Evolutionary conservation across 2,888 invertebrate species (phyloP).

Genomic region (Carpatolechia fugitivella): DNA sequence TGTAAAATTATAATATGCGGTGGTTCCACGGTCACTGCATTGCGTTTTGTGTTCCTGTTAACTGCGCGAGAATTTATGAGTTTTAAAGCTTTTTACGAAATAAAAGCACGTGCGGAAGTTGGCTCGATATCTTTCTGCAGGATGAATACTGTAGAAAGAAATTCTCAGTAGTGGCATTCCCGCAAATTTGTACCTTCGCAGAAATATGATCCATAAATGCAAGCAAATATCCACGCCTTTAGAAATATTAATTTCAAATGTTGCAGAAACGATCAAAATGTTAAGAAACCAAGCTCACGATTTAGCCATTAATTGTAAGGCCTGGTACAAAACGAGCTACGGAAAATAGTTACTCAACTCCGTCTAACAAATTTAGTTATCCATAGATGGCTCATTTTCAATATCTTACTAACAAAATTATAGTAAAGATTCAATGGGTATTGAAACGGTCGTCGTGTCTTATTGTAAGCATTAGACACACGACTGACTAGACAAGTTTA

Average conservation of each 20-base stretch:
- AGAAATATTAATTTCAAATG: neutral
- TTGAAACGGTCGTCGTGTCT: neutral
- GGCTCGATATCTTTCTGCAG: neutral
- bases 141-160: neutral
- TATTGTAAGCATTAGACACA: neutral
- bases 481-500: conserved; percentile 27
- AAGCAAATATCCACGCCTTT: neutral
- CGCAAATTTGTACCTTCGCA: neutral
- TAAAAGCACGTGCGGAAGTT: conserved; percentile 1
- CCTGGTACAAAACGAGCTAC: neutral
- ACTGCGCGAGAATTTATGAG: neutral
- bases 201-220: too few relatives aligned
- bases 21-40: conserved; percentile 3
- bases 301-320: conserved; percentile 32
- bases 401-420: neutral
- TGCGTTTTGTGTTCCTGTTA: conserved; percentile 4
- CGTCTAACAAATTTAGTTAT: neutral
- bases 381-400: neutral
- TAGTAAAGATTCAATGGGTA: neutral
- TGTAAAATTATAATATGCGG: conserved; percentile 9
- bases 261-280: neutral
- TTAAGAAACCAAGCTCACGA: conserved; percentile 32
- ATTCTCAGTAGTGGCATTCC: neutral
- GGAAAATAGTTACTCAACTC: neutral
- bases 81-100: neutral